Percentiles rank a stretch among this genome's conserved stretches.
Conservation (phyloP, 2,888 invertebrate genomes). For the Hemithea aestivaria region DNA sequence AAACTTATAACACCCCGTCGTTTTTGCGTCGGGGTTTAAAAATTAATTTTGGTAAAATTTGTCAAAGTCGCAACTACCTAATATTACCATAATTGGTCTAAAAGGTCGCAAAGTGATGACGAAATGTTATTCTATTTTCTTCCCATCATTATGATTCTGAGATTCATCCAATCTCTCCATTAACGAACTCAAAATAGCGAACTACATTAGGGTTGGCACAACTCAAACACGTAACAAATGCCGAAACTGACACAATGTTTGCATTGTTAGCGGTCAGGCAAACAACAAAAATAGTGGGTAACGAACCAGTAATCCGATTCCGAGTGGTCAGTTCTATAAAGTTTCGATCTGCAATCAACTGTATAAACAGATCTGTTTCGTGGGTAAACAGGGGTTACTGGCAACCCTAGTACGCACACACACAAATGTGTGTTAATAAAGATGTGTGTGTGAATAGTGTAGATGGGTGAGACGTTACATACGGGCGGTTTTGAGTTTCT, state of each 20-base stretch:
- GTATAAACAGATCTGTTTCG: conserved; percentile 68
- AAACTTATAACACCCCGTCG: too few relatives aligned
- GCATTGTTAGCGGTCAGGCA: conserved; percentile 62
- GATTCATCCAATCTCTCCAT: conserved; percentile 15
- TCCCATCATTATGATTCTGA: too few relatives aligned
- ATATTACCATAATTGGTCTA: too few relatives aligned
- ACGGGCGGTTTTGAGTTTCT: conserved; percentile 4
- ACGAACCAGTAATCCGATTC: conserved; percentile 72
- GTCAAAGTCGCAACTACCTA: too few relatives aligned
- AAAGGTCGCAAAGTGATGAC: too few relatives aligned
- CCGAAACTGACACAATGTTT: conserved; percentile 42
- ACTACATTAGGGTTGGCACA: conserved; percentile 42
- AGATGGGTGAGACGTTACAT: conserved; percentile 5
- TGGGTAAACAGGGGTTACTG: conserved; percentile 49
- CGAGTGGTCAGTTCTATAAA: conserved; percentile 67
- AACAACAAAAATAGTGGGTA: conserved; percentile 67
- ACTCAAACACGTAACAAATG: conserved; percentile 40
- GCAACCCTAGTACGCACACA: conserved; percentile 39
- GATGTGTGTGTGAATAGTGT: conserved; percentile 9
- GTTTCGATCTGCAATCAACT: conserved; percentile 73
- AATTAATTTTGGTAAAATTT: too few relatives aligned
- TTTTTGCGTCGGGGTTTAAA: too few relatives aligned
- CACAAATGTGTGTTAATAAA: conserved; percentile 1
- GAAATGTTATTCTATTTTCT: too few relatives aligned
- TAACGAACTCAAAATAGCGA: conserved; percentile 18